phyloP scores from a whole-genome alignment of 1,140 invertebrate genomes.

The Platyscapa corneri region DNA sequence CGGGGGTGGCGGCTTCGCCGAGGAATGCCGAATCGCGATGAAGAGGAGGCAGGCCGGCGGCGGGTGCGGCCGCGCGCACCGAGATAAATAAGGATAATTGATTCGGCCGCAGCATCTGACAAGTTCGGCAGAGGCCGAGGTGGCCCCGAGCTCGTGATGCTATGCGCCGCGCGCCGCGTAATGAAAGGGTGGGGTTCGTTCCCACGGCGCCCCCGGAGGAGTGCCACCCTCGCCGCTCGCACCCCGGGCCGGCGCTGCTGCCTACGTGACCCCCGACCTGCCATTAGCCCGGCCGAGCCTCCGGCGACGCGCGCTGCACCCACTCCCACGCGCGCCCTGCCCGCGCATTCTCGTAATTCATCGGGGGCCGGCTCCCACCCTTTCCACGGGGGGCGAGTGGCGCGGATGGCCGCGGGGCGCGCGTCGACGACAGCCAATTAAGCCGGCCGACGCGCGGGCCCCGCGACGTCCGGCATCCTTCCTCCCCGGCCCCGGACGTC shows the following conservation, averaged over 20 bases:
- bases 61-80: not conserved
- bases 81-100: constrained; percentile 54
- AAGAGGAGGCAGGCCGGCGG: not conserved
- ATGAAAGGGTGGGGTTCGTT: constrained; percentile 50
- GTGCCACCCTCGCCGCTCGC: constrained; percentile 31
- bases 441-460: constrained; percentile 49
- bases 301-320: constrained; percentile 66
- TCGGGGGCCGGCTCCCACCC: constrained; percentile 40
- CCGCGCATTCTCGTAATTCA: constrained; percentile 51
- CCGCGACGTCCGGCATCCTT: not conserved
- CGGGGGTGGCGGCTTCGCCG: not conserved
- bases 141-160: not conserved
- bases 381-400: constrained; percentile 11
- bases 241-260: constrained; percentile 60
- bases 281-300: constrained; percentile 70
- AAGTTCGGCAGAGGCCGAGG: constrained; percentile 4
- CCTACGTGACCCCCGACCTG: constrained; percentile 69
- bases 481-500: constrained; percentile 53
- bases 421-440: constrained; percentile 64
- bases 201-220: constrained; percentile 32
- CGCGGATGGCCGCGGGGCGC: constrained; percentile 40
- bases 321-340: constrained; percentile 35
- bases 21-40: not conserved
- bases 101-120: constrained; percentile 40
- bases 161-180: constrained; percentile 31